Evolutionary conservation across 2,797 vertebrate genomes (phyloP).

Genomic region (Scolopax rusticola): DNA sequence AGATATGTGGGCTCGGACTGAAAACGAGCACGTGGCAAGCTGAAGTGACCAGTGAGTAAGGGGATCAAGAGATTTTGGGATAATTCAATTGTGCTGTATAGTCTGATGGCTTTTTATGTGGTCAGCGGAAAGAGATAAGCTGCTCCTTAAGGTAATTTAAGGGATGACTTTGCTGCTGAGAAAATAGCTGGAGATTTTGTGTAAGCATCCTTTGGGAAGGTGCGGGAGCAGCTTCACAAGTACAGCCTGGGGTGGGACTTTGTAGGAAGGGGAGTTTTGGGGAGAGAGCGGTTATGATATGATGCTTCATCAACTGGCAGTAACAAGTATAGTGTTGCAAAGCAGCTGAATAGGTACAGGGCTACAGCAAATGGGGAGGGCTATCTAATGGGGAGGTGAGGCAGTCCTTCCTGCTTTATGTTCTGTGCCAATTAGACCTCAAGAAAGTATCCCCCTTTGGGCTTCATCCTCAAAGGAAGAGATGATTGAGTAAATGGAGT

Average conservation of each 20-base stretch:
- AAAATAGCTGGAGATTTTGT: not conserved
- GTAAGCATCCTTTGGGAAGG: not conserved
- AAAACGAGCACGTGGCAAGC: rapidly evolving
- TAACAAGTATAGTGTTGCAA: not conserved
- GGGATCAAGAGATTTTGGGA: not conserved
- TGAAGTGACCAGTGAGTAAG: not conserved
- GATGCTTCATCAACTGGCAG: not conserved
- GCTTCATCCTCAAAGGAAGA: not conserved
- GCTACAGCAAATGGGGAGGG: not conserved
- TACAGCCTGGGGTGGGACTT: not conserved
- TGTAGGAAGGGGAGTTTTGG: not conserved
- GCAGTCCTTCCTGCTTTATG: not conserved
- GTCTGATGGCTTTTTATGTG: not conserved
- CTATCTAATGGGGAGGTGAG: not conserved
- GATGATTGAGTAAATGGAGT: not conserved
- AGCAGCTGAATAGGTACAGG: not conserved
- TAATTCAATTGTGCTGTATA: not conserved
- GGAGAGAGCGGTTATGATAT: not conserved
- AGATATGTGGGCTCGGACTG: not conserved
- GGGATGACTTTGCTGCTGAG: not conserved
- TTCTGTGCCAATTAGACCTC: not conserved
- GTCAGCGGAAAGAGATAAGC: not conserved
- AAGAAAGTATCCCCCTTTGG: not conserved
- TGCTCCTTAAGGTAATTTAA: not conserved
- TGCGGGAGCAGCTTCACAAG: not conserved